Evolutionary conservation across 1,140 invertebrate genomes (phyloP).

Genomic region (Ooceraea biroi): DNA sequence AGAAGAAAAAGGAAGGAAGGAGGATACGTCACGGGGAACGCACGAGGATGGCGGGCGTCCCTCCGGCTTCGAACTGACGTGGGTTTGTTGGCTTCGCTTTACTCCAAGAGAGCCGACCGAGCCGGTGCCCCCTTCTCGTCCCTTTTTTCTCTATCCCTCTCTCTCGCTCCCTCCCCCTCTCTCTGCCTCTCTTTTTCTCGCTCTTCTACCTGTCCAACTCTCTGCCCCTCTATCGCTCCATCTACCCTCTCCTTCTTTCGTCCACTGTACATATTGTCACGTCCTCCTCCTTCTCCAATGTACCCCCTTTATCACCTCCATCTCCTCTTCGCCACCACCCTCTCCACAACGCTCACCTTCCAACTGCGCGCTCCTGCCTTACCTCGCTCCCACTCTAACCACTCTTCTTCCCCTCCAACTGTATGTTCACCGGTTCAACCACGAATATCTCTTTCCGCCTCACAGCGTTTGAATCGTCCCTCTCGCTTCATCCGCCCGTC

Average conservation of each 20-base stretch:
- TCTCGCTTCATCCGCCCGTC: conserved; percentile 4
- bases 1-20: background rate
- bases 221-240: conserved; percentile 39
- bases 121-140: conserved; percentile 63
- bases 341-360: conserved; percentile 44
- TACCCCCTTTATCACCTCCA: conserved; percentile 44
- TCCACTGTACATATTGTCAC: conserved; percentile 1
- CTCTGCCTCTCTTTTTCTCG: conserved; percentile 29
- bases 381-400: conserved; percentile 59
- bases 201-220: conserved; percentile 47
- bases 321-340: background rate
- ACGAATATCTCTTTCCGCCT: conserved; percentile 29
- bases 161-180: conserved; percentile 36
- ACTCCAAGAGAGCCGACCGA: conserved; percentile 72
- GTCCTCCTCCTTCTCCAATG: conserved; percentile 47
- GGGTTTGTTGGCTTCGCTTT: conserved; percentile 85
- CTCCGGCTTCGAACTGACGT: conserved; percentile 80
- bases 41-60: conserved; percentile 78
- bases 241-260: conserved; percentile 22
- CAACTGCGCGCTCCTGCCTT: conserved; percentile 68
- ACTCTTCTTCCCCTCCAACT: conserved; percentile 61
- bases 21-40: conserved; percentile 30
- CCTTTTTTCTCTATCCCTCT: conserved; percentile 23
- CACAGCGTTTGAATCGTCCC: conserved; percentile 2
- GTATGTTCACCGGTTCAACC: conserved; percentile 40